Conservation (phyloP, 1,140 invertebrate genomes). For the Listronotus oregonensis region DNA sequence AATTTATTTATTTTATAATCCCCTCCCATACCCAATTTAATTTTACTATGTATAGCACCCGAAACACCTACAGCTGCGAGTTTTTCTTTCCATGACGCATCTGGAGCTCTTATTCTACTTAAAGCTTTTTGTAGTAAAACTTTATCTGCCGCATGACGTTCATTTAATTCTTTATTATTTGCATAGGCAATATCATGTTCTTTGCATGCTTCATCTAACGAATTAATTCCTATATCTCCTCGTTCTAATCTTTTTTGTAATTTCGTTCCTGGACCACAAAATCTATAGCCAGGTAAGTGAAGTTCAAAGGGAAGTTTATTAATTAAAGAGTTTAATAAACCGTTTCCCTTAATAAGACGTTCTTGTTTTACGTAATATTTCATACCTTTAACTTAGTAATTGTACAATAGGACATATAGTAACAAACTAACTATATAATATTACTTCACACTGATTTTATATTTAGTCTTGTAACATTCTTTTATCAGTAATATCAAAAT, state of each 20-base stretch:
- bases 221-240: slow-evolving; percentile 57
- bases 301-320: slow-evolving; percentile 57
- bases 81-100: slow-evolving; percentile 52
- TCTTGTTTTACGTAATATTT: no score
- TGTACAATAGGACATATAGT: no score
- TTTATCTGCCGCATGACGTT: slow-evolving; percentile 55
- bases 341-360: no score
- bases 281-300: slow-evolving; percentile 58
- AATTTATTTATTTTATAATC: slow-evolving; percentile 15
- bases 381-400: no score
- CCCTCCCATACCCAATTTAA: slow-evolving; percentile 42
- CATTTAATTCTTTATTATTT: slow-evolving; percentile 47
- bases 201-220: slow-evolving; percentile 57
- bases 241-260: slow-evolving; percentile 53
- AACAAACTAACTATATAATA: no score
- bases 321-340: slow-evolving; percentile 5
- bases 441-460: no score
- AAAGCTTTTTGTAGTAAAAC: slow-evolving; percentile 53
- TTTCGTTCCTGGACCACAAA: slow-evolving; percentile 59
- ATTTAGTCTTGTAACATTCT: no score
- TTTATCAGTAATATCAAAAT: no score
- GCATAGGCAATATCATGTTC: slow-evolving; percentile 58
- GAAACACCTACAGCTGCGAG: slow-evolving; percentile 38
- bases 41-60: slow-evolving; percentile 37
- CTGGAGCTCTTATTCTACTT: slow-evolving; percentile 51